Conservation (phyloP, 1,140 invertebrate species). For the Heliconius congener region DNA sequence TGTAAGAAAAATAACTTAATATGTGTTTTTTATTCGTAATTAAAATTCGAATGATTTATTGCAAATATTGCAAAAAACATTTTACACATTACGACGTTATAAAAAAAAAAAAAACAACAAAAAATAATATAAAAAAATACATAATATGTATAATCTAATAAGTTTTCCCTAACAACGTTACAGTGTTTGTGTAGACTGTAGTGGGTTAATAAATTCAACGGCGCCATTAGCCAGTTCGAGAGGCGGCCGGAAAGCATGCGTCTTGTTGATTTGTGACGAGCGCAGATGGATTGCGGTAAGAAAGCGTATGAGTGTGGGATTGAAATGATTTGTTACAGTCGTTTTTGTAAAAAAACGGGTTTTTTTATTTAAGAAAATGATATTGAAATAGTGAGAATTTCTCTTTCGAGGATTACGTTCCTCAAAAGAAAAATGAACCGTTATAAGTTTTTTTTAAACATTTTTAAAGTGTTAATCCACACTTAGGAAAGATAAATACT, state of each 20-base stretch:
- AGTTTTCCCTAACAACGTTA: slow-evolving; percentile 14
- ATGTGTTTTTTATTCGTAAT: too few species aligned
- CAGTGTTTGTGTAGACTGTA: slow-evolving; percentile 34
- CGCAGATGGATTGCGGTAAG: slow-evolving; percentile 56
- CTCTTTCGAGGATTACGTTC: too few species aligned
- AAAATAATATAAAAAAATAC: not conserved
- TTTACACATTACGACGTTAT: too few species aligned
- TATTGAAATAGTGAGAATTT: too few species aligned
- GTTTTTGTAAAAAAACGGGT: not conserved
- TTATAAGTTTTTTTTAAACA: too few species aligned
- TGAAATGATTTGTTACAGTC: not conserved
- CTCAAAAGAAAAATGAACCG: too few species aligned
- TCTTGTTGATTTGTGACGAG: slow-evolving; percentile 73
- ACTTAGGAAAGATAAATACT: too few species aligned
- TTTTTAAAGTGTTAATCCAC: too few species aligned
- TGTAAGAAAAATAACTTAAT: too few species aligned
- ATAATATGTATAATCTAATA: slow-evolving; percentile 3
- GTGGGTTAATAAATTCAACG: slow-evolving; percentile 61
- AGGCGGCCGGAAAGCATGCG: slow-evolving; percentile 63
- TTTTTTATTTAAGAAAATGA: not conserved
- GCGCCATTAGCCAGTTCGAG: slow-evolving; percentile 61
- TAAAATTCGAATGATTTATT: too few species aligned
- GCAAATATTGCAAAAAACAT: too few species aligned
- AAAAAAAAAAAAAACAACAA: too few species aligned
- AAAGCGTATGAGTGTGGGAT: slow-evolving; percentile 12